A percentile compares a stretch with the other conserved stretches of the same genome.
Evolutionary conservation across 1,140 invertebrate genomes (phyloP).

Genomic region (Aphelenchoides fujianensis): DNA sequence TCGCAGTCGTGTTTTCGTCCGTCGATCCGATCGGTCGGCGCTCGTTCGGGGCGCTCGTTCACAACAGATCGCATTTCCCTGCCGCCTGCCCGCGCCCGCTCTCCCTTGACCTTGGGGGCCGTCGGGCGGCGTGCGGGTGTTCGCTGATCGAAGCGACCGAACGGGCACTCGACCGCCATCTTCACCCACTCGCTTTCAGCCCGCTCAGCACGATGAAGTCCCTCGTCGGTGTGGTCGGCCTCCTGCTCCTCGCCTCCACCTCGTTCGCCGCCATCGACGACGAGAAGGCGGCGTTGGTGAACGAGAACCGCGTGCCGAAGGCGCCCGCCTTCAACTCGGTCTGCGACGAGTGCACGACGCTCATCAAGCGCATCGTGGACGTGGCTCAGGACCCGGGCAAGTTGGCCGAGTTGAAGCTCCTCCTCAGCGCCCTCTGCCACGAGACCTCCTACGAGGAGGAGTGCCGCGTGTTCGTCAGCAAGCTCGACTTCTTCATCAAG

Average conservation of each 20-base stretch:
- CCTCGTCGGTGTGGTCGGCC: background rate
- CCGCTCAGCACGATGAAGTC: constrained; percentile 8
- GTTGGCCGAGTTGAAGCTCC: constrained; percentile 52
- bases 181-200: background rate
- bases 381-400: constrained; percentile 56
- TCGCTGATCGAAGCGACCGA: too few relatives aligned
- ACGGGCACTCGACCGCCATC: too few relatives aligned
- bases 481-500: constrained; percentile 54
- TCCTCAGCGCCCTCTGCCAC: constrained; percentile 52
- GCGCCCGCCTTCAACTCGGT: constrained; percentile 16
- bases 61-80: background rate
- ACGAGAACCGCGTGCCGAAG: constrained; percentile 34
- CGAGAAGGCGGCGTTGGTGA: constrained; percentile 36
- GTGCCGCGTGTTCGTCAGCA: constrained; percentile 55
- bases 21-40: background rate
- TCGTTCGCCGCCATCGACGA: background rate
- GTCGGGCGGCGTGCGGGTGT: too few relatives aligned
- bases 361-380: constrained; percentile 53
- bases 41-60: background rate
- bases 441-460: constrained; percentile 57
- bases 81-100: background rate
- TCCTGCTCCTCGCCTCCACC: constrained; percentile 1
- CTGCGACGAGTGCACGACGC: constrained; percentile 45
- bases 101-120: background rate
- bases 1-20: background rate